Percentiles rank a stretch among this genome's conserved stretches.
Conservation (phyloP, 1,140 invertebrate genomes). For the Palaemon carinicauda region DNA sequence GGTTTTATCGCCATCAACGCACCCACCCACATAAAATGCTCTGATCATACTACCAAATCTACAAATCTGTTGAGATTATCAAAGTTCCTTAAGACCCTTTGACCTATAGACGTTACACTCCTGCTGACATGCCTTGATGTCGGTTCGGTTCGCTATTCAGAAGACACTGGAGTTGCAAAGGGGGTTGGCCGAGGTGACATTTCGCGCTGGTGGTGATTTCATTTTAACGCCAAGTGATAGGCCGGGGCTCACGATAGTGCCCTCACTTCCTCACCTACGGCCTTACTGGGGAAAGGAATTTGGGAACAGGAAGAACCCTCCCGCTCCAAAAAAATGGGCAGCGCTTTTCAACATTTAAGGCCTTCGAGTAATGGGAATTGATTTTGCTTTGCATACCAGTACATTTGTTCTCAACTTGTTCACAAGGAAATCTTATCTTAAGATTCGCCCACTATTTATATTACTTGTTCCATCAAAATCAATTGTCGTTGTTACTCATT, state of each 20-base stretch:
- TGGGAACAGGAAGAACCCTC: not conserved
- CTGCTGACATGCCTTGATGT: not conserved
- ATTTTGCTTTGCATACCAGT: too few relatives aligned
- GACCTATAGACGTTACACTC: not conserved
- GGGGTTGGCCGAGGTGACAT: not conserved
- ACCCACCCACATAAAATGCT: not conserved
- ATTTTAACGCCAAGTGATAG: constrained; percentile 26
- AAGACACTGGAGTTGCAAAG: not conserved
- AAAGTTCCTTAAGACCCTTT: not conserved
- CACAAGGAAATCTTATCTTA: too few relatives aligned
- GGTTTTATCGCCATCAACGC: constrained; percentile 21
- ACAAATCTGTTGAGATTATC: not conserved
- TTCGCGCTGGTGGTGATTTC: constrained; percentile 16
- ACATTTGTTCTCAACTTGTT: too few relatives aligned
- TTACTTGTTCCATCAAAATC: too few relatives aligned
- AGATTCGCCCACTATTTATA: too few relatives aligned
- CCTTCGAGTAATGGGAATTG: too few relatives aligned
- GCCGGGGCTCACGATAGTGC: constrained; percentile 10
- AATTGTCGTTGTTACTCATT: too few relatives aligned
- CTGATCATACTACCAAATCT: not conserved
- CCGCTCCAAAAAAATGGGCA: too few relatives aligned
- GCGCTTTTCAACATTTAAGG: too few relatives aligned
- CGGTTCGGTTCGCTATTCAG: not conserved
- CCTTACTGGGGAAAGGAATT: not conserved
- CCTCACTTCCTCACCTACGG: not conserved